These are phyloP conservation scores for Magallana nippona DNA, from an alignment of 2,888 invertebrate species.

Conservation along the genomic window DNA sequence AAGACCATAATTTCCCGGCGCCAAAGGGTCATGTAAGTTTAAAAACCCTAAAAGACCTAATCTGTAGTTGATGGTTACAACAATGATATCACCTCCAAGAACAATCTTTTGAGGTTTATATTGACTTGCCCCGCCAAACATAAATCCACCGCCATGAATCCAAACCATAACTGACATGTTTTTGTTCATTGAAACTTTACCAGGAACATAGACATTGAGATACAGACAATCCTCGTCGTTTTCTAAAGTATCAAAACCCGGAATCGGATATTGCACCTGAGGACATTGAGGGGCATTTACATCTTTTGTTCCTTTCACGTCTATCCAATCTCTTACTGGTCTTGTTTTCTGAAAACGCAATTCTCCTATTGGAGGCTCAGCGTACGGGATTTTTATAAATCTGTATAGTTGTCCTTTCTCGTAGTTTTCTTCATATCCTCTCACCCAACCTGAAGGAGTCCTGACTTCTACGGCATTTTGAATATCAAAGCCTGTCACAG, in stretches of 20 bases:
- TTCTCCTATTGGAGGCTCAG: neutral
- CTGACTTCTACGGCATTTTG: neutral
- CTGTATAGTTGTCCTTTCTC: neutral
- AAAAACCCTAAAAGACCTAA: neutral
- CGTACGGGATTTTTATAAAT: neutral
- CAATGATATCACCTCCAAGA: neutral
- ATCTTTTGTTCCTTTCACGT: neutral
- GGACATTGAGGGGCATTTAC: neutral
- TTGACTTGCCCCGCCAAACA: neutral
- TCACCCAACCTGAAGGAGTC: neutral
- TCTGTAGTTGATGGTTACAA: constrained; percentile 5
- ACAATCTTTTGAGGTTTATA: constrained; percentile 24
- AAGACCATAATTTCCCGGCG: constrained; percentile 18
- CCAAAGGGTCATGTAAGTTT: neutral
- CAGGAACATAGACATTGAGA: constrained; percentile 4
- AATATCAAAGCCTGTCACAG: too few species aligned
- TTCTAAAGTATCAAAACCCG: neutral
- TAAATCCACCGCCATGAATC: constrained; percentile 18
- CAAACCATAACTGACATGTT: neutral
- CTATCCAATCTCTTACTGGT: neutral
- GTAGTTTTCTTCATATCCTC: neutral
- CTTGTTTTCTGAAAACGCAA: constrained; percentile 2
- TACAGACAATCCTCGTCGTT: constrained; percentile 10
- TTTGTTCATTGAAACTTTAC: neutral
- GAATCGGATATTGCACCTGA: neutral